Evolutionary conservation across 2,888 invertebrate species (phyloP).

Genomic region (Poecilobothrus nobilitatus): DNA sequence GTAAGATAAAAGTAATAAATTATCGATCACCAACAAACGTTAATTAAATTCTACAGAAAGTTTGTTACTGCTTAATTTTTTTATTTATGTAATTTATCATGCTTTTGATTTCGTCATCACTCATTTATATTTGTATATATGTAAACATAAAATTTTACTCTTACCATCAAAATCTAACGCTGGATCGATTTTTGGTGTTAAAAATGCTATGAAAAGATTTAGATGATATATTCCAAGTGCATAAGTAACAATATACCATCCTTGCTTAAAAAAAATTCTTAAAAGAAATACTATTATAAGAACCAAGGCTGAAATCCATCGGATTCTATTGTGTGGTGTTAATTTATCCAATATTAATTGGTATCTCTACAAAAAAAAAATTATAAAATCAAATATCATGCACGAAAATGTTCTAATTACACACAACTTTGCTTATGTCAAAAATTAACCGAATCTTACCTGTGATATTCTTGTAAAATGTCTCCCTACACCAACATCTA

Average conservation of each 20-base stretch:
- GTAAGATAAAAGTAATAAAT: too few relatives aligned
- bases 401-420: background rate
- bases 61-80: too few relatives aligned
- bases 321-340: slow-evolving; percentile 70
- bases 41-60: too few relatives aligned
- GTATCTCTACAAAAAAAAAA: slow-evolving; percentile 45
- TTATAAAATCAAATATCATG: background rate
- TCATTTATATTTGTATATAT: too few relatives aligned
- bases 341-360: slow-evolving; percentile 78
- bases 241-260: slow-evolving; percentile 99
- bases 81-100: too few relatives aligned
- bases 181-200: slow-evolving; percentile 99
- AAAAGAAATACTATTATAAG: slow-evolving; percentile 66
- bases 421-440: background rate
- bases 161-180: slow-evolving; percentile 87
- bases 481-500: slow-evolving; percentile 1
- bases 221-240: slow-evolving; percentile 98
- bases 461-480: slow-evolving; percentile 10
- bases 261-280: slow-evolving; percentile 81
- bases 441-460: background rate
- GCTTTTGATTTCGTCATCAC: too few relatives aligned
- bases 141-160: background rate
- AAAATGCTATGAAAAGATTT: slow-evolving; percentile 98
- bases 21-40: too few relatives aligned
- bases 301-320: slow-evolving; percentile 69